These are phyloP conservation scores for Omphaloscelis lunosa DNA, from an alignment of 2,888 invertebrate genomes.

Conservation along the genomic window DNA sequence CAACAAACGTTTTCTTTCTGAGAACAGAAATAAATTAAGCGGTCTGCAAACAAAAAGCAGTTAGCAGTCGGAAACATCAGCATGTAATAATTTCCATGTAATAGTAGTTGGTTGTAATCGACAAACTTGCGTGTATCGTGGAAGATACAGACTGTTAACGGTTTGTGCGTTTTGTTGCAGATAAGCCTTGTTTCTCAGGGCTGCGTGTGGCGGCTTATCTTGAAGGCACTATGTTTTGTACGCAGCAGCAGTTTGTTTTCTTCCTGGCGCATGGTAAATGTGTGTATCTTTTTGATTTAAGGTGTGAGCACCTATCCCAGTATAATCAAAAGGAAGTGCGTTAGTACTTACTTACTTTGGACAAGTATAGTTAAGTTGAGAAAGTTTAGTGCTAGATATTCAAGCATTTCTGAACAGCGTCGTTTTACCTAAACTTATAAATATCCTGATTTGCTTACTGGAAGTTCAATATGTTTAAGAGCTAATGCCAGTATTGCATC, in stretches of 20 bases:
- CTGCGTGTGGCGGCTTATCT: constrained; percentile 62
- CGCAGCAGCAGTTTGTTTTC: constrained; percentile 29
- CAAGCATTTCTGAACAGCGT: constrained; percentile 1
- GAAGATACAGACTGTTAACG: constrained; percentile 74
- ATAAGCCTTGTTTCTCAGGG: constrained; percentile 61
- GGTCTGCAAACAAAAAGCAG: constrained; percentile 53
- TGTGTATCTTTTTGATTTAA: constrained; percentile 49
- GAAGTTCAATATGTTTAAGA: constrained; percentile 10
- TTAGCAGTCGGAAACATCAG: constrained; percentile 58
- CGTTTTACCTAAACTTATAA: background rate
- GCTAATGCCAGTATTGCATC: constrained; percentile 1
- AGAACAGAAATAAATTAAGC: constrained; percentile 49
- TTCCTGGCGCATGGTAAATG: constrained; percentile 32
- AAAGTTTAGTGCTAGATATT: background rate
- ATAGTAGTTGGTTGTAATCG: constrained; percentile 61
- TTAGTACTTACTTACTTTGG: background rate
- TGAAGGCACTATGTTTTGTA: constrained; percentile 46
- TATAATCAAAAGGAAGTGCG: constrained; percentile 6
- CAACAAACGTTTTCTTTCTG: constrained; percentile 46
- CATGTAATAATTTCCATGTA: constrained; percentile 58
- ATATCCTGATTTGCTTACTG: constrained; percentile 1
- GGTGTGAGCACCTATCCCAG: constrained; percentile 11
- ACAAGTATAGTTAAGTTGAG: constrained; percentile 11
- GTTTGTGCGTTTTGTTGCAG: constrained; percentile 68
- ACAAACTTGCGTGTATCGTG: constrained; percentile 68